phyloP scores from a whole-genome alignment of 2,113 vertebrate species.

The Promerops cafer region DNA sequence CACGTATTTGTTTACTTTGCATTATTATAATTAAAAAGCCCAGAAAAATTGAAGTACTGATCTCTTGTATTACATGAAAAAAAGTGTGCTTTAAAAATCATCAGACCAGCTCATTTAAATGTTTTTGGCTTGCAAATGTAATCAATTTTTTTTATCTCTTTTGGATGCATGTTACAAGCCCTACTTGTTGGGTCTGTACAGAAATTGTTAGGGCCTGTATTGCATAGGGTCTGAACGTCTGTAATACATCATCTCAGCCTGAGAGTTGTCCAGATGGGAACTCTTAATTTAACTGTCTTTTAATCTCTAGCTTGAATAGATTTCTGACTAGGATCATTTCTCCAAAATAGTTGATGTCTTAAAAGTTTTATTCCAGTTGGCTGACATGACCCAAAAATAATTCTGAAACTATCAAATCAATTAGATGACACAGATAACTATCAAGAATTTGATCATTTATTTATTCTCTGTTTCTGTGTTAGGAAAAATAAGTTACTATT shows the following conservation, averaged over 20 bases:
- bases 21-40: background rate
- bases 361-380: background rate
- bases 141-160: background rate
- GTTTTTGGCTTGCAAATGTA: background rate
- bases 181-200: background rate
- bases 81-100: background rate
- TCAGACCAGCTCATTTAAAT: background rate
- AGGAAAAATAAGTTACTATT: background rate
- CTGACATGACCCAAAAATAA: background rate
- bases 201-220: background rate
- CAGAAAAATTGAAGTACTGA: background rate
- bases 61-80: background rate
- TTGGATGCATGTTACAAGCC: background rate
- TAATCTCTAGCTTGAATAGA: background rate
- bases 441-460: background rate
- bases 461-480: background rate
- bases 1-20: background rate
- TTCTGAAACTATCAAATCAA: background rate
- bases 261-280: background rate
- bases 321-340: background rate
- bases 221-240: background rate
- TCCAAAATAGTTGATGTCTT: background rate
- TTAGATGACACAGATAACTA: background rate
- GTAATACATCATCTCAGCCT: background rate
- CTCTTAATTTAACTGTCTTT: background rate